These are phyloP conservation scores for Drosophila arizonae DNA, from an alignment of 1,140 invertebrate genomes.

Conservation along the genomic window DNA sequence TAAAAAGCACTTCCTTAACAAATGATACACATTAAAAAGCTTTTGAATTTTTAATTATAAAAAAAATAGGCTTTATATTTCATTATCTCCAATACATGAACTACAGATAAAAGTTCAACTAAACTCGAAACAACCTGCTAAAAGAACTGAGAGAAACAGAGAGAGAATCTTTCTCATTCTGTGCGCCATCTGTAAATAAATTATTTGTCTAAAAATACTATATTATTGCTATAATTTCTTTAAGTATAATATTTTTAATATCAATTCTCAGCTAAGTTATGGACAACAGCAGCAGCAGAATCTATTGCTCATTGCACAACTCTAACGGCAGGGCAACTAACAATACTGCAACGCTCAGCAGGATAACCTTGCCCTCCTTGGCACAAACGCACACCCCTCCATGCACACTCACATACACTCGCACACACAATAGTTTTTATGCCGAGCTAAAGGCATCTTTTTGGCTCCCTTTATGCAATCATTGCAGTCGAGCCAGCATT, in stretches of 20 bases:
- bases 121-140: too few relatives aligned
- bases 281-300: slow-evolving; percentile 11
- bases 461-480: slow-evolving; percentile 66
- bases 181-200: too few relatives aligned
- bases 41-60: too few relatives aligned
- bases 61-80: too few relatives aligned
- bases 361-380: slow-evolving; percentile 47
- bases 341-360: slow-evolving; percentile 38
- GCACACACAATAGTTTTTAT: slow-evolving; percentile 32
- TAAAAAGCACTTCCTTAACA: too few relatives aligned
- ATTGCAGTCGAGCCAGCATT: slow-evolving; percentile 54
- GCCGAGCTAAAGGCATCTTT: slow-evolving; percentile 26
- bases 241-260: neutral
- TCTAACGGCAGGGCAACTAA: slow-evolving; percentile 39
- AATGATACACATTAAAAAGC: too few relatives aligned
- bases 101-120: too few relatives aligned
- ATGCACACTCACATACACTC: neutral
- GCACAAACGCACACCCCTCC: neutral
- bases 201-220: too few relatives aligned
- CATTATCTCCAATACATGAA: too few relatives aligned
- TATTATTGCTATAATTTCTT: neutral
- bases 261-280: slow-evolving; percentile 9
- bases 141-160: too few relatives aligned
- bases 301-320: slow-evolving; percentile 19
- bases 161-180: too few relatives aligned